These are phyloP conservation scores for Thereva unica DNA, from an alignment of 2,888 invertebrate genomes.

Conservation along the genomic window DNA sequence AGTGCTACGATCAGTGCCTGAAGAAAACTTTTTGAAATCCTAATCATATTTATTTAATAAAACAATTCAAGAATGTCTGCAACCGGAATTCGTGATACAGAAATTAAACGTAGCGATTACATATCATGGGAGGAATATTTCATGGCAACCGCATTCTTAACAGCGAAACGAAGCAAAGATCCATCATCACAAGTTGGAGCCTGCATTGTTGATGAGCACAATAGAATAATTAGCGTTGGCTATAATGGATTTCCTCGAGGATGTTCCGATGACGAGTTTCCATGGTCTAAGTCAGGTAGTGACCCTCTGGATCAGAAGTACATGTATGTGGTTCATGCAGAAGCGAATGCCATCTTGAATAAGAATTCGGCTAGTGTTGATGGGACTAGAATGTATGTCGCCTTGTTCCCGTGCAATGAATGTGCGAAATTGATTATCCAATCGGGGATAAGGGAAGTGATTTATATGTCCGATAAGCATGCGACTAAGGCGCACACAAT, in stretches of 20 bases:
- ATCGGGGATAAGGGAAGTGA: slow-evolving; percentile 78
- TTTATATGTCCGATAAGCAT: slow-evolving; percentile 84
- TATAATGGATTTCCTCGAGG: slow-evolving; percentile 97
- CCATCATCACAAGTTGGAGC: slow-evolving; percentile 93
- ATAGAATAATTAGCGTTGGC: slow-evolving; percentile 89
- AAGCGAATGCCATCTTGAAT: slow-evolving; percentile 95
- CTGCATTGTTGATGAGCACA: slow-evolving; percentile 84
- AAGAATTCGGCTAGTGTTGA: slow-evolving; percentile 78
- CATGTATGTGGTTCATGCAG: slow-evolving; percentile 95
- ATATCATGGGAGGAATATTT: slow-evolving; percentile 93
- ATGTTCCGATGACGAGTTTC: slow-evolving; percentile 85
- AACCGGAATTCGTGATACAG: too few species aligned
- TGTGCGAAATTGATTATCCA: slow-evolving; percentile 97
- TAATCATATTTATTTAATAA: too few species aligned
- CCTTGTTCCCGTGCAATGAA: slow-evolving; percentile 95
- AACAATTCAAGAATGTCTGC: too few species aligned
- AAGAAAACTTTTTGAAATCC: too few species aligned
- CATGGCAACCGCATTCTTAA: slow-evolving; percentile 89
- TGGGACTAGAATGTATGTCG: slow-evolving; percentile 84
- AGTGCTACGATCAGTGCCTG: too few species aligned
- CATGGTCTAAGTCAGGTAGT: slow-evolving; percentile 74
- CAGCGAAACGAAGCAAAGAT: slow-evolving; percentile 94
- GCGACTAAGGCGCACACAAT: slow-evolving; percentile 66
- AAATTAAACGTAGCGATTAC: slow-evolving; percentile 66
- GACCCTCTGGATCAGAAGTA: slow-evolving; percentile 75